phyloP scores from a whole-genome alignment of 2,113 vertebrate genomes.

The Amazona vittata region DNA sequence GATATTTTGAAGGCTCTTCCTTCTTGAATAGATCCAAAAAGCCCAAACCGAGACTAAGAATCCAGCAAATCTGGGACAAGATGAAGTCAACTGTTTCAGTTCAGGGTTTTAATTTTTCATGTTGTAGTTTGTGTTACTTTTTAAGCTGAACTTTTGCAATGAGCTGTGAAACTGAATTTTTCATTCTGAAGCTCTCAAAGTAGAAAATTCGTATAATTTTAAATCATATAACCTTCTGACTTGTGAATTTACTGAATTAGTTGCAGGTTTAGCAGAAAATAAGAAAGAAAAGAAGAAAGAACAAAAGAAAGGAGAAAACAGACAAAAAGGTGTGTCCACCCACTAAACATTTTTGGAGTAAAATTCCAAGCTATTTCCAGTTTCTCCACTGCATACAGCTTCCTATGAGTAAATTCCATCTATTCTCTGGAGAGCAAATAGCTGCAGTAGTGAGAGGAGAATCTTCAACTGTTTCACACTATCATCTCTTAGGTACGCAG shows the following conservation, averaged over 20 bases:
- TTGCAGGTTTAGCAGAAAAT: background rate
- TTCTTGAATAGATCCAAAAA: background rate
- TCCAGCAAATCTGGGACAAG: background rate
- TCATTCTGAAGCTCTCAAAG: background rate
- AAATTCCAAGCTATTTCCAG: background rate
- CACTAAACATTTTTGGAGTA: background rate
- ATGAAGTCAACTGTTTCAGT: background rate
- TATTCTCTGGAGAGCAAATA: background rate
- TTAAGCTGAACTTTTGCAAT: background rate
- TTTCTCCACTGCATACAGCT: background rate
- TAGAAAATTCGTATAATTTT: background rate
- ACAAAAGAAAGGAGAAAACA: background rate
- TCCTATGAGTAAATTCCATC: background rate
- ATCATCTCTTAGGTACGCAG: background rate
- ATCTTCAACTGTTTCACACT: background rate
- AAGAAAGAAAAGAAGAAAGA: background rate
- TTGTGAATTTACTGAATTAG: background rate
- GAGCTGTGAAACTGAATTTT: background rate
- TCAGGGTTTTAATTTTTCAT: background rate
- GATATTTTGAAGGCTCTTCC: background rate
- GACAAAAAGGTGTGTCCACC: background rate
- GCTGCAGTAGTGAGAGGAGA: background rate
- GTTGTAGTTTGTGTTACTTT: background rate
- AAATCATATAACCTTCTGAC: background rate
- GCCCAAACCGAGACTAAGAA: background rate